Conservation (phyloP, 53 echinoderm and acorn worm genomes). For the Crossaster papposus region DNA sequence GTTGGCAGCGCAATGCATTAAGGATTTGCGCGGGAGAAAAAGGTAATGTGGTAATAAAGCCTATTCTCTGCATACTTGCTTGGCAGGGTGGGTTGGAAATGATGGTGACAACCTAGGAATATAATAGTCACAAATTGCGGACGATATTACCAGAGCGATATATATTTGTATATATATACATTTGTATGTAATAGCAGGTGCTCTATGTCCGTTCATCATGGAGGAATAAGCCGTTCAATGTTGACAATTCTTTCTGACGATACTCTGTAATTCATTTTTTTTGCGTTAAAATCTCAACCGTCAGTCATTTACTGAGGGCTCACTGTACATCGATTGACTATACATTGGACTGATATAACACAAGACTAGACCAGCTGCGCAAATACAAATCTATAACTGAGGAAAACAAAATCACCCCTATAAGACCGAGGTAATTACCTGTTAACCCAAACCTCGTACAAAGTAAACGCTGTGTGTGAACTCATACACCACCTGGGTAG, state of each 20-base stretch:
- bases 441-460: conserved; percentile 5
- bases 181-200: background rate
- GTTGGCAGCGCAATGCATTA: no score
- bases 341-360: conserved; percentile 5
- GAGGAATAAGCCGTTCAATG: no score
- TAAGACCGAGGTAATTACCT: background rate
- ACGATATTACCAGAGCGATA: no score
- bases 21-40: background rate
- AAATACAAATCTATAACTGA: background rate
- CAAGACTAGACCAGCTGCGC: conserved; percentile 22
- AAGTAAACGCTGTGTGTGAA: background rate
- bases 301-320: conserved; percentile 8
- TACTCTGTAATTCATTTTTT: background rate
- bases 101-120: no score
- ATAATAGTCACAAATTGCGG: no score
- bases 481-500: background rate
- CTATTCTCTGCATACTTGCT: no score
- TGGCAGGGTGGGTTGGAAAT: background rate
- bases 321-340: conserved; percentile 22
- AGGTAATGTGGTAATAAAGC: no score
- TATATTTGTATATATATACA: no score
- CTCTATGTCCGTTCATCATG: background rate
- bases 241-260: background rate
- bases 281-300: background rate
- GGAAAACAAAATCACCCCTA: background rate